Evolutionary conservation across 2,888 invertebrate species (phyloP).

Genomic region (Apamea anceps): DNA sequence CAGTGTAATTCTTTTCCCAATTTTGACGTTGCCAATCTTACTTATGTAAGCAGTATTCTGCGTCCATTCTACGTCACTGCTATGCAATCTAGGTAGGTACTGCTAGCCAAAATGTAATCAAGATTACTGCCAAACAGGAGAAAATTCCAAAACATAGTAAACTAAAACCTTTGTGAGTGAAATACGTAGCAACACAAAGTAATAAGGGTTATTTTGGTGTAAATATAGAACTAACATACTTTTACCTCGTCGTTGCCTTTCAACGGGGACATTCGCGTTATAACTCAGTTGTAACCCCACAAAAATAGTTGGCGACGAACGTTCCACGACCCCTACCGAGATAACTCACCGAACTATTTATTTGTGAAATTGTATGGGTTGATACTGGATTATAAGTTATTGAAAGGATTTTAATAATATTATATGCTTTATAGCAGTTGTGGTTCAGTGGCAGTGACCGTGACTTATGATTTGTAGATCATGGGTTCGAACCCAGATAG

Average conservation of each 20-base stretch:
- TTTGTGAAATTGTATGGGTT: neutral
- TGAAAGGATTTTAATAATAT: neutral
- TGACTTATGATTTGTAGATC: too few species aligned
- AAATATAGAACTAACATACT: slow-evolving; percentile 67
- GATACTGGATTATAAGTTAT: neutral
- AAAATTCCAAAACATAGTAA: slow-evolving; percentile 9
- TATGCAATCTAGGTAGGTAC: neutral
- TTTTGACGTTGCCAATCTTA: neutral
- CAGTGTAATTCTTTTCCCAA: neutral
- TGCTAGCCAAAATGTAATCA: neutral
- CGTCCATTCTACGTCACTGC: neutral
- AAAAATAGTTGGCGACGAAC: slow-evolving; percentile 79
- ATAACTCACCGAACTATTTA: slow-evolving; percentile 38
- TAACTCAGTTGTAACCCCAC: slow-evolving; percentile 77
- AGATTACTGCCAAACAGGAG: neutral
- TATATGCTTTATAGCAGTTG: neutral
- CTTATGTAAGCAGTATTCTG: neutral
- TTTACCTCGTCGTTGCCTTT: slow-evolving; percentile 77
- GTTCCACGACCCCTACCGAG: slow-evolving; percentile 73
- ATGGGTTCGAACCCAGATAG: too few species aligned
- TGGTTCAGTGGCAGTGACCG: too few species aligned
- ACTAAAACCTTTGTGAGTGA: slow-evolving; percentile 20
- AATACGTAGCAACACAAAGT: slow-evolving; percentile 36
- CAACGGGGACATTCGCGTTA: slow-evolving; percentile 71
- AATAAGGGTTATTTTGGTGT: slow-evolving; percentile 60